Evolutionary conservation across 2,888 invertebrate genomes (phyloP).

Genomic region (Eupsilia transversa): DNA sequence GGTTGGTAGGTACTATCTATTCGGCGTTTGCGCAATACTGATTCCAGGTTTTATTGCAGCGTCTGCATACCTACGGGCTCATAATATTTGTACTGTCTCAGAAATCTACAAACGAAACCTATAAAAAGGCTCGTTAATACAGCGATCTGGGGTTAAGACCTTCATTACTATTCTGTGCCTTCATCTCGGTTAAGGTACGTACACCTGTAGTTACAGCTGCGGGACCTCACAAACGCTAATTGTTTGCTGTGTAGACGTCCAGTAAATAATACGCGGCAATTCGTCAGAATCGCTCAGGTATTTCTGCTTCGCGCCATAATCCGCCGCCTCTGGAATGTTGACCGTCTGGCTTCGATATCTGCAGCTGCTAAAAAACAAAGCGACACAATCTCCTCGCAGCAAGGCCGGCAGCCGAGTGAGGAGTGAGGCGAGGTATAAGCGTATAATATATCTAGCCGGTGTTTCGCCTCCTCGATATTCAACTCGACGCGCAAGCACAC

Average conservation of each 20-base stretch:
- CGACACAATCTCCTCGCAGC: slow-evolving; percentile 72
- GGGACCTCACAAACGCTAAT: slow-evolving; percentile 60
- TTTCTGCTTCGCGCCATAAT: slow-evolving; percentile 88
- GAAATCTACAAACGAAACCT: slow-evolving; percentile 28
- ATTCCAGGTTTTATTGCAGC: slow-evolving; percentile 36
- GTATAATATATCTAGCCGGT: slow-evolving; percentile 62
- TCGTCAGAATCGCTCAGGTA: slow-evolving; percentile 86
- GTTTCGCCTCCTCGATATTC: slow-evolving; percentile 62
- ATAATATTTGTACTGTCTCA: slow-evolving; percentile 33
- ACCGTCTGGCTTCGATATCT: slow-evolving; percentile 83
- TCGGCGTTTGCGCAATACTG: background rate
- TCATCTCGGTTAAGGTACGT: slow-evolving; percentile 41
- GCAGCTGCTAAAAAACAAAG: slow-evolving; percentile 75
- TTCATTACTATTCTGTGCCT: no score
- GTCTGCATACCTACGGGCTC: slow-evolving; percentile 37
- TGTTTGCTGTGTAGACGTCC: slow-evolving; percentile 69
- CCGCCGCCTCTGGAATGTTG: slow-evolving; percentile 85
- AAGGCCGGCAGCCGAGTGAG: slow-evolving; percentile 78
- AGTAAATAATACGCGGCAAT: slow-evolving; percentile 83
- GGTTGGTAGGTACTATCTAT: background rate
- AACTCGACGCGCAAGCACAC: slow-evolving; percentile 77
- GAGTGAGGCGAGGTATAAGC: slow-evolving; percentile 48
- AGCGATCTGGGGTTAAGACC: slow-evolving; percentile 42
- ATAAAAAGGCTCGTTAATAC: slow-evolving; percentile 47
- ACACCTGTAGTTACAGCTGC: slow-evolving; percentile 53